Evolutionary conservation across 2,888 invertebrate genomes (phyloP), one percentile per base, ranked within the genome.

Genomic region (Malthinus seriepunctatus): DNA sequence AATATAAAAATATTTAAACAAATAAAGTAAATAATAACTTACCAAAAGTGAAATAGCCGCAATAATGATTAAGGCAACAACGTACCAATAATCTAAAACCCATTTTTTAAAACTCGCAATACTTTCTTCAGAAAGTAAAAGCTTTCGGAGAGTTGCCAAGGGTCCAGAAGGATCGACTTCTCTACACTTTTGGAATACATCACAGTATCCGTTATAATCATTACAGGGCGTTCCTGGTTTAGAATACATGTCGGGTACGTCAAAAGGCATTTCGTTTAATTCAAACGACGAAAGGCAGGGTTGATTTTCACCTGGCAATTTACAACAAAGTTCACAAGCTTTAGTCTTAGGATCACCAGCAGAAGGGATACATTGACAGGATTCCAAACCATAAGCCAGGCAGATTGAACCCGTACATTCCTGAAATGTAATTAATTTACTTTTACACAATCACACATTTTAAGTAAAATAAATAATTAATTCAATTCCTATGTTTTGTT

Each of bases 381-480:
- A 97, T 80, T 96, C 94, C 78, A 98, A 84, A 8, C 95, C 95
- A 76, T 97, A 97, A 3, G 94, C 94, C 68, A 96, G 84, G 81
- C 98, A 99, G 74, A 99, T 96, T n/a, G 97, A 97, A 1, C 96
- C 97, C 0, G 95, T 95, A 76, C 98, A 98, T 78, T 96, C 93
- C 91, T 91, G 73, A 23, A 72, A 73, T 66, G 10, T 42, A 65
- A 59, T 64, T 14, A 48, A n/a, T 35, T 38, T 9, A 49, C 2
- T 14, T 12, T 5, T 23, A 23, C 5, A 23, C 23, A 5, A 14
- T 42, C 8, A n/a, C 42, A 9, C 7, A 42, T 7, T 42, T 14
- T 23, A 44, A 44, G 7, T 44, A 44, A 44, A 1, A 9, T 8
- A 32, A 34, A 32, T 47, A 54, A n/a, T n/a, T n/a, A n/a, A n/a